phyloP scores from a whole-genome alignment of 2,888 invertebrate genomes.

The Lasioglossum villosulum region DNA sequence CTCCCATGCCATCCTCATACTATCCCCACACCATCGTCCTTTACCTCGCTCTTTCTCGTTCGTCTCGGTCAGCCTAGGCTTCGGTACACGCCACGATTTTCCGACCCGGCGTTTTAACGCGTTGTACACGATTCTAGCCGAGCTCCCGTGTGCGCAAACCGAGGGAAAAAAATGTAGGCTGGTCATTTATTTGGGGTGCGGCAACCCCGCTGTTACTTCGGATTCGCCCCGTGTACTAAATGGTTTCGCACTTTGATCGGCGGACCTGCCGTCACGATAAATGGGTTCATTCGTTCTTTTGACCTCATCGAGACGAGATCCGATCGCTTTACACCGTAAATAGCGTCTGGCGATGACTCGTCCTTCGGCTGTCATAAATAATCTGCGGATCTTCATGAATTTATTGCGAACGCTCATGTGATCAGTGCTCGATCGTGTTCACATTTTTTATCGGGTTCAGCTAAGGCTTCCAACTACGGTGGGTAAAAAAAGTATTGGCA shows the following conservation, averaged over 20 bases:
- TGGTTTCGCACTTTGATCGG: slow-evolving; percentile 34
- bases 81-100: slow-evolving; percentile 25
- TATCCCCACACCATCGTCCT: neutral
- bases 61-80: slow-evolving; percentile 4
- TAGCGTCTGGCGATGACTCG: neutral
- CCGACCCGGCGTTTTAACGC: slow-evolving; percentile 30
- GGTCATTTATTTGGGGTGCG: slow-evolving; percentile 41
- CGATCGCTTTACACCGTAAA: neutral
- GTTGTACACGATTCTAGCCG: slow-evolving; percentile 14
- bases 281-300: slow-evolving; percentile 12
- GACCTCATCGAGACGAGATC: neutral
- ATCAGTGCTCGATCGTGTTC: neutral
- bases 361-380: neutral
- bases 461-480: too few species aligned
- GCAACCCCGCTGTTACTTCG: slow-evolving; percentile 12
- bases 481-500: too few species aligned
- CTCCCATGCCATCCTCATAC: neutral
- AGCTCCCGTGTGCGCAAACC: neutral
- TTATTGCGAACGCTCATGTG: neutral
- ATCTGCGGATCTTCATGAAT: neutral
- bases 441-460: neutral
- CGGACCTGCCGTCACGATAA: slow-evolving; percentile 11
- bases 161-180: slow-evolving; percentile 15
- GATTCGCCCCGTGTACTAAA: slow-evolving; percentile 20
- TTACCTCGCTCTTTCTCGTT: slow-evolving; percentile 2